A percentile compares a stretch with the other conserved stretches of the same genome.
Evolutionary conservation across 2,113 vertebrate genomes (phyloP).

Genomic region (Casuarius casuarius): DNA sequence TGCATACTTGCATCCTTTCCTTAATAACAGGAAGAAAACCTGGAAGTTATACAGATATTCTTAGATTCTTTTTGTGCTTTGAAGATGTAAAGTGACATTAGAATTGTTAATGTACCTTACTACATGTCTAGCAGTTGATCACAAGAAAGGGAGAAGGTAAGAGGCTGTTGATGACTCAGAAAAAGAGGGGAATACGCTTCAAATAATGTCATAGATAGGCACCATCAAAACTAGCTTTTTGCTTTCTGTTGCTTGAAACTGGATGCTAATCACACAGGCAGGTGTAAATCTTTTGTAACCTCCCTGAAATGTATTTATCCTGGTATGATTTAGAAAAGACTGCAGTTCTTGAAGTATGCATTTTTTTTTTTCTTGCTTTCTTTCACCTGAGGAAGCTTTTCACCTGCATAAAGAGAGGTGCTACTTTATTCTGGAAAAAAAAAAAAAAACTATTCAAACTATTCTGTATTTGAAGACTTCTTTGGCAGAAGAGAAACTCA

Average conservation of each 20-base stretch:
- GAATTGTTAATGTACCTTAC: not conserved
- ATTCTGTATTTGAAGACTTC: constrained; percentile 43
- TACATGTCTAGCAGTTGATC: not conserved
- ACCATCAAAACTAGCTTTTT: not conserved
- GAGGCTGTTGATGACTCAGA: not conserved
- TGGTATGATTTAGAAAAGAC: not conserved
- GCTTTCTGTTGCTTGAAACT: not conserved
- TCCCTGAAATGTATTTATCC: not conserved
- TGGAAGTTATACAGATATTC: not conserved
- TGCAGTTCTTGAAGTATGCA: not conserved
- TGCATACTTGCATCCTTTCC: not conserved
- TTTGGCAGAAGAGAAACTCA: constrained; percentile 53
- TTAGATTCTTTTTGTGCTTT: not conserved
- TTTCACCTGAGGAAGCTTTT: constrained; percentile 2
- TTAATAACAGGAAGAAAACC: not conserved
- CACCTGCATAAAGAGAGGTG: not conserved
- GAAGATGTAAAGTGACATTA: not conserved
- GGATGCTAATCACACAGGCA: not conserved
- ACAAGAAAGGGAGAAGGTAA: not conserved
- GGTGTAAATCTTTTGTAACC: not conserved
- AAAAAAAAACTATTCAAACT: not conserved
- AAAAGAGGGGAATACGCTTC: not conserved
- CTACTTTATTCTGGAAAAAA: not conserved
- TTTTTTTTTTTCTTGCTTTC: not conserved
- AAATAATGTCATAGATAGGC: not conserved